phyloP scores from a whole-genome alignment of 1,140 invertebrate species.

The Apis florea region DNA sequence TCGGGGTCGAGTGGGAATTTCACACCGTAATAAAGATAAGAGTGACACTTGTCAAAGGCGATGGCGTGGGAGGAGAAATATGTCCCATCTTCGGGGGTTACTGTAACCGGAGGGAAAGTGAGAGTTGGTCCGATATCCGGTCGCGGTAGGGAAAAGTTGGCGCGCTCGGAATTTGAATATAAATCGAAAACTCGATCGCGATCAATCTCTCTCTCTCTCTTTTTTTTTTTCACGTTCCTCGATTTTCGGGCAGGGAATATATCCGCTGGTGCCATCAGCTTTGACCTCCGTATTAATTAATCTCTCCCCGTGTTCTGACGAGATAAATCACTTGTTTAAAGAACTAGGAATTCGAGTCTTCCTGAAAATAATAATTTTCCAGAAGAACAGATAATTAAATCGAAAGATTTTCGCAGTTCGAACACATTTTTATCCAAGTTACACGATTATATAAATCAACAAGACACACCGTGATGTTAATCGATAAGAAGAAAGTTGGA shows the following conservation, averaged over 20 bases:
- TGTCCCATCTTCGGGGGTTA: slow-evolving; percentile 21
- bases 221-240: not conserved
- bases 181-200: slow-evolving; percentile 46
- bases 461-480: no score
- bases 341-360: no score
- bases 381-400: no score
- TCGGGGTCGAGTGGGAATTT: not conserved
- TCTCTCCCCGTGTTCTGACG: not conserved
- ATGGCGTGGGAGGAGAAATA: slow-evolving; percentile 30
- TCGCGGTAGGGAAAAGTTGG: slow-evolving; percentile 21
- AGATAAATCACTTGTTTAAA: not conserved
- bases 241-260: slow-evolving; percentile 21
- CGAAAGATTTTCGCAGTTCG: no score
- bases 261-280: slow-evolving; percentile 23
- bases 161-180: slow-evolving; percentile 44
- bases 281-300: slow-evolving; percentile 45
- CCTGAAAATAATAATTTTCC: not conserved
- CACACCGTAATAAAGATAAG: slow-evolving; percentile 30
- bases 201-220: slow-evolving; percentile 14
- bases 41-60: slow-evolving; percentile 25
- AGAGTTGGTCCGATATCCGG: slow-evolving; percentile 40
- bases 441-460: no score
- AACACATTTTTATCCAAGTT: no score
- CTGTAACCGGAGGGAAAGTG: slow-evolving; percentile 28
- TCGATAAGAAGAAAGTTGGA: no score